Base-by-base conservation (phyloP, 2,797 vertebrate species). In the Gambusia yucatana region DNA sequence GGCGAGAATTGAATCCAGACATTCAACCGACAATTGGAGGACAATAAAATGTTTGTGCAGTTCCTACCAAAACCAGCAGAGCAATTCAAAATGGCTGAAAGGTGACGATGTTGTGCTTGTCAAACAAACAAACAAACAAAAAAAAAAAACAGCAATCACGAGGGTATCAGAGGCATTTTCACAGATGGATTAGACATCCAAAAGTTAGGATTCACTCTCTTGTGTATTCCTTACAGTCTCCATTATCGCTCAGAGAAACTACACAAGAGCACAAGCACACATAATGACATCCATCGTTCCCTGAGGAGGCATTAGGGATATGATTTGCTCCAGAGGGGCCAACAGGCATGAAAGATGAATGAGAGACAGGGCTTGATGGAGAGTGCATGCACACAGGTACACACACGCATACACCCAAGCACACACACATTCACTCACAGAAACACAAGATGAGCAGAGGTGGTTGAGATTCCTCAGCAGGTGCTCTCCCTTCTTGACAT, bases 281-380 rank as follows among this genome's bases (percentile, higher is more conserved):
- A 4, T 41, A 75, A 78, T 25, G 46, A 80, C 86, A 86, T 82
- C 79, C 79, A 77, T 75, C 77, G 74, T 82, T 86, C 86, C 88
- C 86, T 83, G 84, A 84, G 82, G 81, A 91, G 70, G 77, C 83
- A 85, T 91, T 79, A 84, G 83, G 79, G 55, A 78, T 65, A 63
- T 75, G 72, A 85, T 80, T 82, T 14, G 30, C 85, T 90, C 59
- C 30, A 47, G 72, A 82, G 88, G 84, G 81, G 84, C 75, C 44
- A 87, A 75, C 73, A 79, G 83, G 87, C 81, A 63, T 82, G 84
- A 90, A 85, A 91, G 88, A 92, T 89, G 80, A 86, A 91, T 91
- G 88, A 91, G 73, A 22, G 55, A 88, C 84, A 84, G 73, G 50
- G 77, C 77, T 74, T 86, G 89, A 89, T 86, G 84, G 79, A 79